Evolutionary conservation across 1,140 invertebrate species (phyloP).

Genomic region (Leptoteleia sp.): DNA sequence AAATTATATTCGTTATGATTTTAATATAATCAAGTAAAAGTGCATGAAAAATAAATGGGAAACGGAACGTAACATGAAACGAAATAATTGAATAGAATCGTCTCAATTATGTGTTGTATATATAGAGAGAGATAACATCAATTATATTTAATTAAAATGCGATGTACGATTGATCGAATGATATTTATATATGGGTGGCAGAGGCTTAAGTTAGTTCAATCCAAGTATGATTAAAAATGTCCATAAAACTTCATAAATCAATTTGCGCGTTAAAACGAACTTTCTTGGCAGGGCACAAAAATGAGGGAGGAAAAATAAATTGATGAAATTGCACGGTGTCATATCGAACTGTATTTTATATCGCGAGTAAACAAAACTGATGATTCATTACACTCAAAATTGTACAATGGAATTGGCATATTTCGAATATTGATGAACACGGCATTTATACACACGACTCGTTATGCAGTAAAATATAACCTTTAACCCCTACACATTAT

Average conservation of each 20-base stretch:
- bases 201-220: too few relatives aligned
- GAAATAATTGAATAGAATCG: constrained; percentile 27
- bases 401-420: constrained; percentile 35
- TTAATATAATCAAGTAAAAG: constrained; percentile 16
- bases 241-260: constrained; percentile 49
- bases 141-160: constrained; percentile 24
- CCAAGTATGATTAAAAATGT: constrained; percentile 30
- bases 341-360: constrained; percentile 41
- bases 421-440: constrained; percentile 38
- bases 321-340: constrained; percentile 41
- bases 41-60: constrained; percentile 13
- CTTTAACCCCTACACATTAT: constrained; percentile 20
- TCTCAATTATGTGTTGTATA: constrained; percentile 5
- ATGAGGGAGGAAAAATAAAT: constrained; percentile 45
- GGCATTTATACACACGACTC: constrained; percentile 35
- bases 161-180: constrained; percentile 23
- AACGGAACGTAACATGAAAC: constrained; percentile 3
- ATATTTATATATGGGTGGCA: constrained; percentile 27
- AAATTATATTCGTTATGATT: constrained; percentile 6
- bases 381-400: constrained; percentile 54
- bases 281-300: constrained; percentile 44
- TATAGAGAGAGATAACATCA: constrained; percentile 9
- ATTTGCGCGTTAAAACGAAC: constrained; percentile 34
- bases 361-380: constrained; percentile 28
- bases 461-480: constrained; percentile 37